Base-by-base conservation (phyloP, 2,113 vertebrate species). In the Laticauda colubrina region DNA sequence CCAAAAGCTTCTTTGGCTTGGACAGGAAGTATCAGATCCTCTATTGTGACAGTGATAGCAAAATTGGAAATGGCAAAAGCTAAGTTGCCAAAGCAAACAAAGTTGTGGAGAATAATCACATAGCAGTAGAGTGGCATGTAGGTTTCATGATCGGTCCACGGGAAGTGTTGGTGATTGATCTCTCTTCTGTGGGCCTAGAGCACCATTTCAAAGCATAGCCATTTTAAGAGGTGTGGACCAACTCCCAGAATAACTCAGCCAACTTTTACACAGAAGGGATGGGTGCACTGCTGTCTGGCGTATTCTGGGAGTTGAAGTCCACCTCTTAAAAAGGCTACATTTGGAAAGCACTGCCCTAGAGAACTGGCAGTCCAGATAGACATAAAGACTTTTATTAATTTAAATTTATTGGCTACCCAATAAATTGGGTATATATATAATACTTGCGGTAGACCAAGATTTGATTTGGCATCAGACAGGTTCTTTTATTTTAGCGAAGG, bases 1-100 rank as follows among this genome's bases (percentile, higher is more conserved):
- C 89, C 56, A 34, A 6, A 3, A 1, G 89, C 93, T 90, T 89
- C 87, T 64, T 93, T 11, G 39, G 5, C 43, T 88, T 48, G 23
- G 69, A 93, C 94, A 96, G 97, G 97, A 96, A 96, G 92, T 23
- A 26, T 88, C 93, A 93, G 93, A 95, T 93, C 95, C 94, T 95
- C 92, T 81, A 92, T 94, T 93, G 54, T 18, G 88, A 45, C 21
- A 88, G 89, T 87, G 94, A 90, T 87, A 53, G 23, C 61, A 45
- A 87, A 85, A 88, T 85, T 81, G 85, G 89, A 91, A 93, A 85
- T 92, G 92, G 94, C 93, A 94, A 91, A 93, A 91, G 59, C 69
- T 51, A 26, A 1, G 51, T 14, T 55, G 43, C 64, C n/a, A 55
- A 34, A 81, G 39, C 26, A 24, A 55, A 57, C 34, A 45, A 26